phyloP scores from a whole-genome alignment of 2,888 invertebrate genomes.

The Ophion obscuratus region DNA sequence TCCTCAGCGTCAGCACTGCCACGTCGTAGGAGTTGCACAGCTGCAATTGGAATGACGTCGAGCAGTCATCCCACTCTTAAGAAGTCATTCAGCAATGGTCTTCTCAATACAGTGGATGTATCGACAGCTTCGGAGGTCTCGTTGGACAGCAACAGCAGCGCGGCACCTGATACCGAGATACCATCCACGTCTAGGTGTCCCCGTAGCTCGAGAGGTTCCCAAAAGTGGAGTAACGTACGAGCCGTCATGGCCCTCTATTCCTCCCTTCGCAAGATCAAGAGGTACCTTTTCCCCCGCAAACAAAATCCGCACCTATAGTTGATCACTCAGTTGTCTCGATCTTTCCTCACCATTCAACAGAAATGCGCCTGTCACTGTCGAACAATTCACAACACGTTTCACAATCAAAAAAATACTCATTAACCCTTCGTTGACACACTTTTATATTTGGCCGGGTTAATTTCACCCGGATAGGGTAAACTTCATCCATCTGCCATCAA shows the following conservation, averaged over 20 bases:
- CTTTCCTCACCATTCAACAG: conserved; percentile 32
- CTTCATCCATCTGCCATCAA: no score
- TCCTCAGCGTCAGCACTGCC: conserved; percentile 70
- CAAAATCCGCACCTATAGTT: conserved; percentile 63
- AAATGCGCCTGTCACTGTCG: neutral
- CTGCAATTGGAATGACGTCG: conserved; percentile 54
- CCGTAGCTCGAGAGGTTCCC: conserved; percentile 83
- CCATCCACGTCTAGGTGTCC: conserved; percentile 76
- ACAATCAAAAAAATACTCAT: neutral
- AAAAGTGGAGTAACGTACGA: conserved; percentile 94
- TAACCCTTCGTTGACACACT: no score
- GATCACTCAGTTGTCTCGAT: conserved; percentile 44
- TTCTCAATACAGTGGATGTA: conserved; percentile 74
- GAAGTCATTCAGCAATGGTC: conserved; percentile 75
- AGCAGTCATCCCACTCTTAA: conserved; percentile 69
- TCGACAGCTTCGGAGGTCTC: conserved; percentile 78
- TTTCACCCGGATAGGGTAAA: no score
- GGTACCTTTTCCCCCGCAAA: conserved; percentile 85
- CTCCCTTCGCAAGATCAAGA: conserved; percentile 95
- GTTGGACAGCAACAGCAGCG: conserved; percentile 81
- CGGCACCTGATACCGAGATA: conserved; percentile 79
- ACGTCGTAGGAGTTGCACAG: conserved; percentile 54
- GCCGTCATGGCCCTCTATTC: conserved; percentile 96
- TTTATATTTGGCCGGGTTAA: no score
- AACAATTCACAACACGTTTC: neutral